Evolutionary conservation across 2,888 invertebrate genomes (phyloP).

Genomic region (Cephalotes varians): DNA sequence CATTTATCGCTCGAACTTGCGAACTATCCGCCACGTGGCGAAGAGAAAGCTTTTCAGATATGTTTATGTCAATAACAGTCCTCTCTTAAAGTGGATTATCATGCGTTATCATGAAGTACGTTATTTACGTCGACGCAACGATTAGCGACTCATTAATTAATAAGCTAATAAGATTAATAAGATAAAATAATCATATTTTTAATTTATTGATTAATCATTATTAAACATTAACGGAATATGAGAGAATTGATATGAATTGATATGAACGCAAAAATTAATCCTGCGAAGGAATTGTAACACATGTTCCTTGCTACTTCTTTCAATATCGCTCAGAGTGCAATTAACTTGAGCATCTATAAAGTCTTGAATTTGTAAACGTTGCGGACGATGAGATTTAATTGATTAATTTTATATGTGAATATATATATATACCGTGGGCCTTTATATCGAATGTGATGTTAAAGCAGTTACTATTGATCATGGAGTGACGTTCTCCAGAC

Average conservation of each 20-base stretch:
- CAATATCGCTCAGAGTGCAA: slow-evolving; percentile 22
- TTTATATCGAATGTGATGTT: slow-evolving; percentile 53
- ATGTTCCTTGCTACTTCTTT: slow-evolving; percentile 23
- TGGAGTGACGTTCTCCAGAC: slow-evolving; percentile 32
- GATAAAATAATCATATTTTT: slow-evolving; percentile 7
- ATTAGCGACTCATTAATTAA: slow-evolving; percentile 27
- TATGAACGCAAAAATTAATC: slow-evolving; percentile 12
- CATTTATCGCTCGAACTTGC: slow-evolving; percentile 1
- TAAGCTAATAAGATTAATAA: slow-evolving; percentile 25
- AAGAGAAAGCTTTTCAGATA: neutral
- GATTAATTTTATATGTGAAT: slow-evolving; percentile 59
- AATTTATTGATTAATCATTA: slow-evolving; percentile 4
- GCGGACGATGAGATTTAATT: slow-evolving; percentile 25
- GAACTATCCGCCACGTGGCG: neutral
- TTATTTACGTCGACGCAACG: slow-evolving; percentile 18
- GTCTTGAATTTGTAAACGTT: slow-evolving; percentile 11
- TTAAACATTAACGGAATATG: slow-evolving; percentile 13
- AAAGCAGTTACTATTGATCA: slow-evolving; percentile 45
- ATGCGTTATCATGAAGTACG: neutral
- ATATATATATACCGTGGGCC: slow-evolving; percentile 35
- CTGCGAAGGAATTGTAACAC: slow-evolving; percentile 11
- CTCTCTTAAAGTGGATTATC: slow-evolving; percentile 13
- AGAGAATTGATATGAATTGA: slow-evolving; percentile 7
- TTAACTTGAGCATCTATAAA: neutral
- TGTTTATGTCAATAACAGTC: slow-evolving; percentile 26